A percentile compares a stretch with the other conserved stretches of the same genome.
These are phyloP conservation scores for Linnaemya tessellans DNA, from an alignment of 2,888 invertebrate genomes.

Conservation along the genomic window DNA sequence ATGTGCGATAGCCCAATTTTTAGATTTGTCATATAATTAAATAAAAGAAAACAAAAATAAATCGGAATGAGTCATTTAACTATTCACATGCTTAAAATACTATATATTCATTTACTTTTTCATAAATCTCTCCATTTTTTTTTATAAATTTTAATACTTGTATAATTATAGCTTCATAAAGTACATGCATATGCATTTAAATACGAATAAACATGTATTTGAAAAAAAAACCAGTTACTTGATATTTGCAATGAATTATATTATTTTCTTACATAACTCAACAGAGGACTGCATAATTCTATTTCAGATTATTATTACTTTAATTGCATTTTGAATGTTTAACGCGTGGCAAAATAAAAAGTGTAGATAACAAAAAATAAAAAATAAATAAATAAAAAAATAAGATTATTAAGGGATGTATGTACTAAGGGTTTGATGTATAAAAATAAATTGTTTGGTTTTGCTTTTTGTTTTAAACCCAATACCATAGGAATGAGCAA, in stretches of 20 bases:
- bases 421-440: background rate
- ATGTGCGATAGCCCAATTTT: too few species aligned
- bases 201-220: slow-evolving; percentile 4
- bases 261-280: slow-evolving; percentile 38
- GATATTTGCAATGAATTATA: slow-evolving; percentile 40
- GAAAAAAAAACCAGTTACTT: slow-evolving; percentile 35
- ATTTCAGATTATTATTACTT: slow-evolving; percentile 20
- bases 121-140: background rate
- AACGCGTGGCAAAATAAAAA: slow-evolving; percentile 7
- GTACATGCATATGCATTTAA: slow-evolving; percentile 13
- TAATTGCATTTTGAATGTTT: slow-evolving; percentile 22
- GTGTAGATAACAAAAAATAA: background rate
- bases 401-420: background rate
- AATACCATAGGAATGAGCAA: too few species aligned
- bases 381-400: background rate
- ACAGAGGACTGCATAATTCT: slow-evolving; percentile 20
- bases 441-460: too few species aligned
- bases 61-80: background rate
- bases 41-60: background rate
- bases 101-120: background rate
- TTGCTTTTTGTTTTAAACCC: too few species aligned
- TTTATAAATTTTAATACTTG: background rate
- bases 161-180: slow-evolving; percentile 48
- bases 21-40: background rate
- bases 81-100: background rate